phyloP scores from a whole-genome alignment of 92 coral and sea anemone species.

The Phymanthus crucifer region DNA sequence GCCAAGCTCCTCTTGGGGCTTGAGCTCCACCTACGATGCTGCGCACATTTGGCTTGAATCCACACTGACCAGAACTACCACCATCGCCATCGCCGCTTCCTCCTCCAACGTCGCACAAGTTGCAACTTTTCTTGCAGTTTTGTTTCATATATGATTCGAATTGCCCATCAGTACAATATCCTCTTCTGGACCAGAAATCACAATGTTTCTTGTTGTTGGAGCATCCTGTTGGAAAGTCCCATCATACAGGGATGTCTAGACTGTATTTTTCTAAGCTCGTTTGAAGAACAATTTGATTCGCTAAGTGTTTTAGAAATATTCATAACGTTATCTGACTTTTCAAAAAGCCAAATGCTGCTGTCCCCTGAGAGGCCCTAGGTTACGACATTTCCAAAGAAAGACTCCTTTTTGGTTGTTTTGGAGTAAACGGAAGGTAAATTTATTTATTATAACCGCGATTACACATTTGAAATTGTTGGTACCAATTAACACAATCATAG shows the following conservation, averaged over 20 bases:
- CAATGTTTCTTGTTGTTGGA: constrained; percentile 27
- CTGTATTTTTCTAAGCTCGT: too few relatives aligned
- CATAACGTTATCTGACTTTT: too few relatives aligned
- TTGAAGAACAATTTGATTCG: too few relatives aligned
- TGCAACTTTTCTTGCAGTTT: constrained; percentile 46
- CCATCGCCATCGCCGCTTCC: constrained; percentile 28
- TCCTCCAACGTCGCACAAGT: constrained; percentile 34
- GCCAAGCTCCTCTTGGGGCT: constrained; percentile 70
- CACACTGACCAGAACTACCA: constrained; percentile 40
- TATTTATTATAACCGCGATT: too few relatives aligned
- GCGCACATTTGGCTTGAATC: constrained; percentile 46
- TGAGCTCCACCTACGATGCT: constrained; percentile 62
- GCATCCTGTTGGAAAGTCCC: background rate
- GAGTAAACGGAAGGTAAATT: too few relatives aligned
- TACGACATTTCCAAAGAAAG: too few relatives aligned
- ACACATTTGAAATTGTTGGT: too few relatives aligned
- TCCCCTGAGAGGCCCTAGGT: too few relatives aligned
- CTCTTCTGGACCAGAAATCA: constrained; percentile 19
- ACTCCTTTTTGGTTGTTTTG: too few relatives aligned
- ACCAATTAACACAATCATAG: background rate
- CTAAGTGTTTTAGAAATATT: too few relatives aligned
- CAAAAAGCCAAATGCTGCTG: too few relatives aligned
- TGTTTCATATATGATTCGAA: constrained; percentile 36
- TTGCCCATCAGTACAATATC: constrained; percentile 26
- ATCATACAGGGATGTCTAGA: background rate